Evolutionary conservation across 2,797 vertebrate genomes (phyloP).

Genomic region (Smutsia temminckii): DNA sequence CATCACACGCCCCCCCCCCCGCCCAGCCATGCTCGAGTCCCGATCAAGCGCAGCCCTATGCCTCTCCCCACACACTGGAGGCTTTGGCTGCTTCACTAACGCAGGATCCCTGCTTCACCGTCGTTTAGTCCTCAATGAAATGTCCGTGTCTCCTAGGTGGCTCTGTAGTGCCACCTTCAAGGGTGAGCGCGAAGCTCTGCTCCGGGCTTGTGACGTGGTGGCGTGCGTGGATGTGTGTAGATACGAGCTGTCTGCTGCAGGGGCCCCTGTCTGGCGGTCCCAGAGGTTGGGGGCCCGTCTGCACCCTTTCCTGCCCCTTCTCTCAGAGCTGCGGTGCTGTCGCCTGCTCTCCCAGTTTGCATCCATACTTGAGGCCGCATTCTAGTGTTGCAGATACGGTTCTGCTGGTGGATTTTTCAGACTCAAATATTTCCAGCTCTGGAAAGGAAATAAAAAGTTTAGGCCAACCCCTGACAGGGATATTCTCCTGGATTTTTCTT

Average conservation of each 20-base stretch:
- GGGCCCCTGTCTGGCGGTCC: neutral
- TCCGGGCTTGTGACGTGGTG: neutral
- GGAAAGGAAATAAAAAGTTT: conserved; percentile 59
- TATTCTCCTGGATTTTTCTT: conserved; percentile 61
- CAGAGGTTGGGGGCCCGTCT: neutral
- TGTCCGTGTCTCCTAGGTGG: conserved; percentile 35
- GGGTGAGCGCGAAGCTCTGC: conserved; percentile 26
- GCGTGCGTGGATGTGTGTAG: neutral
- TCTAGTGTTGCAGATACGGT: neutral
- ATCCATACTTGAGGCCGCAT: neutral
- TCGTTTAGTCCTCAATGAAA: conserved; percentile 27
- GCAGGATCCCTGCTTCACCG: neutral
- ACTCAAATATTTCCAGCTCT: conserved; percentile 21
- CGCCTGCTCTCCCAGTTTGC: neutral
- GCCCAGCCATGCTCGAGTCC: neutral
- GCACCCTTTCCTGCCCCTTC: neutral
- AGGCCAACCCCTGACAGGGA: conserved; percentile 18
- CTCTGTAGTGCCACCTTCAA: conserved; percentile 64
- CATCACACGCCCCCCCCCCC: neutral
- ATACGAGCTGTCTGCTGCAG: neutral
- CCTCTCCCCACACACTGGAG: neutral
- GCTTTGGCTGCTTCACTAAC: conserved; percentile 10
- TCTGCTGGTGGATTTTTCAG: conserved; percentile 62
- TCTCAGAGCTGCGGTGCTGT: neutral
- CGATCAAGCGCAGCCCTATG: neutral